Evolutionary conservation across 2,113 vertebrate genomes (phyloP).

Genomic region (Anthoscopus minutus): DNA sequence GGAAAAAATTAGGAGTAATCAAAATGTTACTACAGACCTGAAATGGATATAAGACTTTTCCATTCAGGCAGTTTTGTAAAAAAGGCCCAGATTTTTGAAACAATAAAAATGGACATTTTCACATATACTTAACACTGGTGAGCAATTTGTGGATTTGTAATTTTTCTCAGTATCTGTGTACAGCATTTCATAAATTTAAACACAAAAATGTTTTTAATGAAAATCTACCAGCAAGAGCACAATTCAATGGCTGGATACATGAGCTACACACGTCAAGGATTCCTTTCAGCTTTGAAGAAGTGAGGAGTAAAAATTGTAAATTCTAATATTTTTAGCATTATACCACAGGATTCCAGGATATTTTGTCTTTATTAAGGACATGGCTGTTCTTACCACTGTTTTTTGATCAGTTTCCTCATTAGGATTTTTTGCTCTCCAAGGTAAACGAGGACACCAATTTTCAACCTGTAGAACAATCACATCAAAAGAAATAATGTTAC

Average conservation of each 20-base stretch:
- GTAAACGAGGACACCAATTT: conserved; percentile 98
- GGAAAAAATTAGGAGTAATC: background rate
- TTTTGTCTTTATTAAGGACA: background rate
- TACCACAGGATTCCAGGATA: background rate
- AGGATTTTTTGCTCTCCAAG: conserved; percentile 87
- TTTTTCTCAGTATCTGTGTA: background rate
- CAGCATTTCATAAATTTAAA: background rate
- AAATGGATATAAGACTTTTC: background rate
- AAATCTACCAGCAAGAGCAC: background rate
- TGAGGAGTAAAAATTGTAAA: background rate
- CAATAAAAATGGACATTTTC: background rate
- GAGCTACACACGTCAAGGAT: background rate
- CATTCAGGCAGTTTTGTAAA: background rate
- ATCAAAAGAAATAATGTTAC: background rate
- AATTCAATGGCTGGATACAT: background rate
- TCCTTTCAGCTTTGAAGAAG: background rate
- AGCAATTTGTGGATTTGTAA: background rate
- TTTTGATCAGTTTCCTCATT: conserved; percentile 85
- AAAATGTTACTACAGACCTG: background rate
- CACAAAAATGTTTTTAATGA: background rate
- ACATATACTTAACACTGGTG: background rate
- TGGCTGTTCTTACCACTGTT: conserved; percentile 74
- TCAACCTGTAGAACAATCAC: conserved; percentile 82
- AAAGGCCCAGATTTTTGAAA: background rate
- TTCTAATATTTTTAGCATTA: background rate